Evolutionary conservation across 2,888 invertebrate genomes (phyloP), one percentile per base, ranked within the genome.

Genomic region (Lydus trimaculatus): DNA sequence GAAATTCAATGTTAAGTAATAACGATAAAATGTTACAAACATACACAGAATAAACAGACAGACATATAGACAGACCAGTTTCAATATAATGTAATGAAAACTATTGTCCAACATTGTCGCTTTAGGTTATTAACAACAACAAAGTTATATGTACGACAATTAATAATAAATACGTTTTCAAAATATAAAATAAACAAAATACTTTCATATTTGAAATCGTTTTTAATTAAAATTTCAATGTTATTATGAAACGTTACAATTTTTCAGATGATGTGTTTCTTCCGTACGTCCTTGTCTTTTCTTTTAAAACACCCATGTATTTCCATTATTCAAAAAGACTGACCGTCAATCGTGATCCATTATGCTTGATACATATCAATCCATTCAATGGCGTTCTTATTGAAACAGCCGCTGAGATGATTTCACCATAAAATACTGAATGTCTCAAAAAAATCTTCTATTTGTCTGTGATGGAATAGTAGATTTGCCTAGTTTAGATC

Each of bases 111-210:
- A 36, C 61, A 48, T n/a, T 63, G 70, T 72, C 64, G 65, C 72
- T 62, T 33, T 58, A 36, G 65, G 73, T 69, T 59, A 62, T 61
- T 60, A 61, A n/a, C 66, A 25, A 63, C 39, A 43, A 43, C 13
- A 60, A 56, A 69, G 65, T 70, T 67, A 70, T 66, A 71, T 67
- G 60, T 64, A 68, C 67, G 70, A 73, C 77, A 74, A 77, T 78
- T 77, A 78, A 76, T 28, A 28, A 28, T 76, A 77, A 78, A 78
- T 77, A 77, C 77, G 77, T 76, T 78, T 77, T 78, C 9, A 1
- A 20, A 39, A 2, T 48, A 20, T 20, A 11, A 20, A 48, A n/a
- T 39, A 39, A 39, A n/a, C 5, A 43, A 39, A 39, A 20, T 48
- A 17, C 3, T 7, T 17, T 39, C 15, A 5, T 15, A 3, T 39